These are phyloP conservation scores for Drosophila arizonae DNA, from an alignment of 1,140 invertebrate species.

Conservation along the genomic window DNA sequence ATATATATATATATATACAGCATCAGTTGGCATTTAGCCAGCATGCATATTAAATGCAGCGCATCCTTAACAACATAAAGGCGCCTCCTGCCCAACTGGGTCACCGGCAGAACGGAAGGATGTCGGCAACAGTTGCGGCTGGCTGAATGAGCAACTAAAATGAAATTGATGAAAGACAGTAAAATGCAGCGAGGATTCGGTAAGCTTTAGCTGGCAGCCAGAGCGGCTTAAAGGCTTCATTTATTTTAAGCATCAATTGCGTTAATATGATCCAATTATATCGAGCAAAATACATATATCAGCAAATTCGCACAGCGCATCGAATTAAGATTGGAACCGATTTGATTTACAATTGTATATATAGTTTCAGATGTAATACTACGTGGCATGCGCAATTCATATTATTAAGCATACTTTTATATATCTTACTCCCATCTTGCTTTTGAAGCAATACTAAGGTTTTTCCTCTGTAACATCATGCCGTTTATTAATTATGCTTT, in stretches of 20 bases:
- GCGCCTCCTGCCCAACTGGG: constrained; percentile 27
- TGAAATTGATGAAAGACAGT: constrained; percentile 36
- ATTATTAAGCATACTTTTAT: too few relatives aligned
- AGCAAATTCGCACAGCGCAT: too few relatives aligned
- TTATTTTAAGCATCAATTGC: constrained; percentile 6
- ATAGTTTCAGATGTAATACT: too few relatives aligned
- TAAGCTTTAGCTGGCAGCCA: background rate
- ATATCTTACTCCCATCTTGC: too few relatives aligned
- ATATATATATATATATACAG: constrained; percentile 1
- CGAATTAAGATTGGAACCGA: too few relatives aligned
- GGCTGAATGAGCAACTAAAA: constrained; percentile 9
- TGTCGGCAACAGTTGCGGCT: constrained; percentile 12
- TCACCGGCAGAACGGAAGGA: constrained; percentile 36
- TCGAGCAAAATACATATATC: background rate
- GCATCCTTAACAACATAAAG: constrained; percentile 12
- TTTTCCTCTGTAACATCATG: too few relatives aligned
- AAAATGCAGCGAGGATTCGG: constrained; percentile 12
- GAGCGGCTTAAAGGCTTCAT: constrained; percentile 3
- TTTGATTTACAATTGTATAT: too few relatives aligned
- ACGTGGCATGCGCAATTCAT: too few relatives aligned
- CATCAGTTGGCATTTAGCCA: constrained; percentile 71
- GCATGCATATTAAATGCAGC: constrained; percentile 61
- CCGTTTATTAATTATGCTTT: too few relatives aligned
- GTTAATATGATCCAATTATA: constrained; percentile 5
- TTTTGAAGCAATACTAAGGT: too few relatives aligned